Base-by-base conservation (phyloP, 2,113 vertebrate species). In the Ranitomeya imitator region DNA sequence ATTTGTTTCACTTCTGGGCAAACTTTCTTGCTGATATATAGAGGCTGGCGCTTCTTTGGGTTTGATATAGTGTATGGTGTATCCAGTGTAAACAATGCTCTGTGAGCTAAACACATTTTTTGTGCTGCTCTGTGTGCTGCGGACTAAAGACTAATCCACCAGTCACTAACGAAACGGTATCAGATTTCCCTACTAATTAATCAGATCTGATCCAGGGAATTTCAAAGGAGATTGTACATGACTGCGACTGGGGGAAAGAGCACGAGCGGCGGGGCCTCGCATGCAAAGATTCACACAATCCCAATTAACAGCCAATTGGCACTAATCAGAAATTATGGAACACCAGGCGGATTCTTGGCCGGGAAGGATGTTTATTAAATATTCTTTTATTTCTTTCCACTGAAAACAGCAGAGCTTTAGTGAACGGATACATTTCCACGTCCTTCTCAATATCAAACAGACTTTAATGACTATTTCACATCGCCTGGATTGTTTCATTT, bases 371-470 rank as follows among this genome's bases (percentile, higher is more conserved):
- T 88, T 88, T 88, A 88, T 88, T 77, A 84, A 78, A 88, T 88
- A 88, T 88, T 57, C 80, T 88, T 88, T 88, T 88, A 84, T 88
- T 76, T 52, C 71, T 84, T 88, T 88, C 87, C 87, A 88, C 87
- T 84, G 71, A 77, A 88, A 88, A 84, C 87, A 88, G 23, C 6
- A 83, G 18, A 21, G 14, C 45, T 61, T 74, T 52, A 74, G 52
- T 31, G 59, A 14, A n/a, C 45, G 55, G 67, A 88, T 88, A 76
- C 31, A 83, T 82, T 87, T 74, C 65, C 81, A 7, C 57, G 31
- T 73, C 51, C 6, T 83, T 84, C 81, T 84, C 80, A 21, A 67
- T 84, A 88, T 83, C 87, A 88, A 88, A 88, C 80, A 83, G 57
- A 83, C 31, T 76, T 63, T 88, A 88, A 83, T 63, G 54, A 74